These are phyloP conservation scores for Phoenicopterus ruber DNA, from an alignment of 2,113 vertebrate genomes.

Conservation along the genomic window DNA sequence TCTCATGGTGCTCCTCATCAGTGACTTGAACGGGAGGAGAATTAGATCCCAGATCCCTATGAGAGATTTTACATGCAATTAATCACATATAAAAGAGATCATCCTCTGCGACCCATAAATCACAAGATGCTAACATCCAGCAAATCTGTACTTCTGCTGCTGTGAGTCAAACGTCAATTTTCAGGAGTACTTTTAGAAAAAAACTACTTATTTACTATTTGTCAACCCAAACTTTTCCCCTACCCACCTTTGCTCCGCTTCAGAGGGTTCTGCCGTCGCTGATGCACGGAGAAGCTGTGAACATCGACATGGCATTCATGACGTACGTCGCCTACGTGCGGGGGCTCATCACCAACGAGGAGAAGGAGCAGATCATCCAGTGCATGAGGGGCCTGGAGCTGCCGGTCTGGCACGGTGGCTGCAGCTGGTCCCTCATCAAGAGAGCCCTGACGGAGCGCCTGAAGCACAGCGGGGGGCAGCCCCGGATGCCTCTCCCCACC, in stretches of 20 bases:
- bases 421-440: constrained; percentile 75
- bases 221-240: background rate
- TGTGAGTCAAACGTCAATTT: background rate
- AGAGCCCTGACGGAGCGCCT: constrained; percentile 76
- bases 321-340: constrained; percentile 73
- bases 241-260: background rate
- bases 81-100: background rate
- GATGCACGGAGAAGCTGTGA: constrained; percentile 83
- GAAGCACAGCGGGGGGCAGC: constrained; percentile 75
- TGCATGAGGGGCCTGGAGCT: constrained; percentile 82
- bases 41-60: background rate
- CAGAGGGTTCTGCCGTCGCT: constrained; percentile 78
- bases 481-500: constrained; percentile 77
- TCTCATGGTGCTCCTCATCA: background rate
- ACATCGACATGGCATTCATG: constrained; percentile 84
- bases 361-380: constrained; percentile 76
- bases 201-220: background rate
- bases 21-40: background rate
- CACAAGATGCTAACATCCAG: background rate
- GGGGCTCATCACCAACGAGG: constrained; percentile 55
- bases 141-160: background rate
- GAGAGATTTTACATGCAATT: background rate
- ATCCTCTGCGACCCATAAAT: background rate
- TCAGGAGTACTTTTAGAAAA: background rate
- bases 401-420: constrained; percentile 76